Base-by-base conservation (phyloP, 1,140 invertebrate species). In the Listronotus oregonensis region DNA sequence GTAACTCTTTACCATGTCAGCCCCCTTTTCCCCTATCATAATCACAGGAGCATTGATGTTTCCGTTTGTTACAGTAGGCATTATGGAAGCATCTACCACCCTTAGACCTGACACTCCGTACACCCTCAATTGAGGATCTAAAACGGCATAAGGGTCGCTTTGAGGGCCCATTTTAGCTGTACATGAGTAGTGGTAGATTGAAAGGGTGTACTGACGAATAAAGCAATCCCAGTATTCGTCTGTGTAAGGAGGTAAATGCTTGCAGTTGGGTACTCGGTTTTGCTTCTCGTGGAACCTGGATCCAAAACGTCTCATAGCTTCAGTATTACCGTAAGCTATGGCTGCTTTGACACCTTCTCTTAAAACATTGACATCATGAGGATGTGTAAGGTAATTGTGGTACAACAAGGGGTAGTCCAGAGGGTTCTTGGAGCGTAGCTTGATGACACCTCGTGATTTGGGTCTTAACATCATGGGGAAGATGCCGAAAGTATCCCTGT, bases 21-120 rank as follows among this genome's bases (percentile, higher is more conserved):
- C 85, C 0, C 90, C 94, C 76, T 95, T 96, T 74, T 97, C 95
- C 0, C 82, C 95, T n/a, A 97, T 93, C 94, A 96, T 96, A 9
- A 96, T 91, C 0, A 89, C 87, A 0, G 92, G 90, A 0, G 91
- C 91, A 68, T 94, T 93, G 14, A 93, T 93, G 71, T 94, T 94
- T 0, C 92, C 93, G 73, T 87, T 91, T 0, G 90, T 90, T 1
- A 94, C 89, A 0, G 86, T 83, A 0, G 91, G 90, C 89, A 93
- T 92, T 42, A 93, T 89, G 14, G 89, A 91, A 0, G 90, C 90
- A 71, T 93, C 91, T 54, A 92, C 88, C 0, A 92, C 90, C 56
- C 93, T 80, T 12, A 95, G 75, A 0, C 90, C 90, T 46, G 85
- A 81, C 0, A 92, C 76, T 0, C 91, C 90, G 68, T 93, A 88